A percentile compares a stretch with the other conserved stretches of the same genome.
Conservation (phyloP, 2,113 vertebrate genomes). For the Ptyas mucosa region DNA sequence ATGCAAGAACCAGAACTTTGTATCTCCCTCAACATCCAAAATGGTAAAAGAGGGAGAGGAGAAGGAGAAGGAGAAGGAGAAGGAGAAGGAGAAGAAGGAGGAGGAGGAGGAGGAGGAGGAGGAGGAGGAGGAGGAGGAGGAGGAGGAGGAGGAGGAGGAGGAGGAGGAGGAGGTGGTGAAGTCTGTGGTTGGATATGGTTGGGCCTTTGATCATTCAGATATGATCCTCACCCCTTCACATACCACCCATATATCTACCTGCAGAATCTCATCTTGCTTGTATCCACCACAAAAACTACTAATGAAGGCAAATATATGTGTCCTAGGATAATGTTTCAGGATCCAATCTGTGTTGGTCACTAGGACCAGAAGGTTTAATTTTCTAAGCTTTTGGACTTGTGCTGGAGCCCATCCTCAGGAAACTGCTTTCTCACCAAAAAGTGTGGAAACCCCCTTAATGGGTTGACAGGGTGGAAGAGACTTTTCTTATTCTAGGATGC, state of each 20-base stretch:
- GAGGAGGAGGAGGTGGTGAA: too few species aligned
- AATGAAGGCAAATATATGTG: not conserved
- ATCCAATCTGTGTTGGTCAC: not conserved
- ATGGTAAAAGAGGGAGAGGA: not conserved
- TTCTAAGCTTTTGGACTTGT: not conserved
- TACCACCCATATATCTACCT: not conserved
- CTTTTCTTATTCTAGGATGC: not conserved
- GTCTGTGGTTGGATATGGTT: not conserved
- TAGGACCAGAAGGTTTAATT: not conserved
- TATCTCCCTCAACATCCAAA: not conserved
- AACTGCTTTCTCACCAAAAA: not conserved
- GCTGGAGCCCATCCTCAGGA: not conserved
- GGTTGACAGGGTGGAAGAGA: not conserved
- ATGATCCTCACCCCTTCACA: not conserved
- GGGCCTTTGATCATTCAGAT: not conserved
- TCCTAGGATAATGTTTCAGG: not conserved
- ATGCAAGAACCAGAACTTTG: not conserved
- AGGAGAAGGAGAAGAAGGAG: too few species aligned
- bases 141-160: too few species aligned
- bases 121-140: too few species aligned
- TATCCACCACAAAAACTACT: not conserved
- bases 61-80: too few species aligned
- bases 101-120: too few species aligned
- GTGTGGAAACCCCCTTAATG: not conserved
- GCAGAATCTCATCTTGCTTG: not conserved